Conservation (phyloP, 2,888 invertebrate genomes). For the Troides oblongomaculatus region DNA sequence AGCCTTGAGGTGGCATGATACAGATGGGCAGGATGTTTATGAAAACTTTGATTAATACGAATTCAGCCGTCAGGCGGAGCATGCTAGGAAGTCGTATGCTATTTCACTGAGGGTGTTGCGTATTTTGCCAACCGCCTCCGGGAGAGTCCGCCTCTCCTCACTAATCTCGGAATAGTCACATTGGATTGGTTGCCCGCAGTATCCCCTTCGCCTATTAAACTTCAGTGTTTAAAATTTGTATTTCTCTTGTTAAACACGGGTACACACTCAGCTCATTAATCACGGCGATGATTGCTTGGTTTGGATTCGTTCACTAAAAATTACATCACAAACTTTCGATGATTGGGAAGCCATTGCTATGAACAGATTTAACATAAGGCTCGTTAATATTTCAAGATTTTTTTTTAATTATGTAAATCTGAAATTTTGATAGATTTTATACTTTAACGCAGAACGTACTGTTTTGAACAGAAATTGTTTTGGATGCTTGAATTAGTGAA, state of each 20-base stretch:
- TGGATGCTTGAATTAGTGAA: no score
- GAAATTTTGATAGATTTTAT: no score
- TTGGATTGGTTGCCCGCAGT: conserved; percentile 62
- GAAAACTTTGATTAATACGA: conserved; percentile 28
- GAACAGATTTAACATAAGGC: neutral
- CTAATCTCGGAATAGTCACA: conserved; percentile 59
- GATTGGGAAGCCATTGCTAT: neutral
- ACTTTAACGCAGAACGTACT: no score
- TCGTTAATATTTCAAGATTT: neutral
- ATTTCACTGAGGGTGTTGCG: conserved; percentile 41
- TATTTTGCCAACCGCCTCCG: conserved; percentile 50
- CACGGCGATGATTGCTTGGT: neutral
- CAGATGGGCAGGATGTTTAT: conserved; percentile 24
- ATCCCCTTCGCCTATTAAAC: conserved; percentile 63
- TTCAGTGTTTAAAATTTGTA: conserved; percentile 39
- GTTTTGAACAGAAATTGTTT: no score
- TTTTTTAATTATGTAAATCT: neutral
- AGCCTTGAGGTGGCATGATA: conserved; percentile 11
- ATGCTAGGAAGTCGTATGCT: conserved; percentile 44
- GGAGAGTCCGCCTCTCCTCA: conserved; percentile 59
- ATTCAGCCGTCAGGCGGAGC: conserved; percentile 45
- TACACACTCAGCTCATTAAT: conserved; percentile 13
- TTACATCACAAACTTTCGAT: conserved; percentile 3
- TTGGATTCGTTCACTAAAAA: conserved; percentile 4
- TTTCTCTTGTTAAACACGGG: conserved; percentile 36